A percentile compares a stretch with the other conserved stretches of the same genome.
These are phyloP conservation scores for Vimba vimba DNA, from an alignment of 2,113 vertebrate species.

Conservation along the genomic window DNA sequence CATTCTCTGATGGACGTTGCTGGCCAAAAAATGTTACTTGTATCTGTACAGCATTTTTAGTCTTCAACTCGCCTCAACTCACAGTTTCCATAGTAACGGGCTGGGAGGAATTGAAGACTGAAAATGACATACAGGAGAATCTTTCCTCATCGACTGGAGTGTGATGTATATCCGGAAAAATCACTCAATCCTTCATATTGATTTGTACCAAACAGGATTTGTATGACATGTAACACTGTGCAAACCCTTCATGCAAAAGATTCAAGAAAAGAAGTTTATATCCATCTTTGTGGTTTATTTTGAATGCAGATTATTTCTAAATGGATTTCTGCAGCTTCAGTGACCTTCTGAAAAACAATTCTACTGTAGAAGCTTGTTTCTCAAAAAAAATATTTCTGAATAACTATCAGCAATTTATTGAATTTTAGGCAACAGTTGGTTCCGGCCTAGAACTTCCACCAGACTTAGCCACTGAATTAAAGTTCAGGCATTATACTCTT, in stretches of 20 bases:
- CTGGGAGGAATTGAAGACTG: constrained; percentile 87
- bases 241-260: not conserved
- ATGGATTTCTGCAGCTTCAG: not conserved
- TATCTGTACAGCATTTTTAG: constrained; percentile 86
- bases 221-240: not conserved
- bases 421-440: not conserved
- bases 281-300: not conserved
- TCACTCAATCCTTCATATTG: not conserved
- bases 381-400: not conserved
- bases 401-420: not conserved
- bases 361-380: not conserved
- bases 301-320: not conserved
- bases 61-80: constrained; percentile 86
- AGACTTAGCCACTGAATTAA: not conserved
- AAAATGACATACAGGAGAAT: constrained; percentile 85
- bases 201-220: not conserved
- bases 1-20: constrained; percentile 38
- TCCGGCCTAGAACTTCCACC: not conserved
- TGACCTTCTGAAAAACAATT: not conserved
- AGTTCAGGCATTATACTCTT: not conserved
- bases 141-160: constrained; percentile 47
- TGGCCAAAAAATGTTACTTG: constrained; percentile 70
- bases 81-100: constrained; percentile 82
- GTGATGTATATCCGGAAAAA: constrained; percentile 28
- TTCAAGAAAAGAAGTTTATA: not conserved